These are phyloP conservation scores for Diachrysia chrysitis DNA, from an alignment of 2,888 invertebrate genomes.

Conservation along the genomic window DNA sequence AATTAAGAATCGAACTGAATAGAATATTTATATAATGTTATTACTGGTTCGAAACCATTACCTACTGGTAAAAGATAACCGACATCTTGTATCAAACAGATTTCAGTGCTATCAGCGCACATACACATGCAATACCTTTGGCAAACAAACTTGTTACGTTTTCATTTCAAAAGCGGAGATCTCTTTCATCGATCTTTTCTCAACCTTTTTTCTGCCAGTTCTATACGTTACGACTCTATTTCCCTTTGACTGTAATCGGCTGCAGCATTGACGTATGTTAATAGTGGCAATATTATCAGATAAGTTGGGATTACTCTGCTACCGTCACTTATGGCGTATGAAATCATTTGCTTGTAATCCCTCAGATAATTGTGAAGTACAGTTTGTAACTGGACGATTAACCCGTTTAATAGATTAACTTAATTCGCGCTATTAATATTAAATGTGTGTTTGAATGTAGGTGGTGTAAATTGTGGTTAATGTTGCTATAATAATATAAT, in stretches of 20 bases:
- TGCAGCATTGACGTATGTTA: constrained; percentile 61
- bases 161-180: neutral
- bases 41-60: no score
- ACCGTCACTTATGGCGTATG: constrained; percentile 44
- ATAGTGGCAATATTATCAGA: constrained; percentile 59
- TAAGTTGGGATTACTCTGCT: constrained; percentile 56
- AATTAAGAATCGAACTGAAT: no score
- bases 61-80: no score
- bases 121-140: no score
- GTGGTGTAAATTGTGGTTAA: constrained; percentile 2
- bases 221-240: constrained; percentile 16
- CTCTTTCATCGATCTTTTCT: neutral
- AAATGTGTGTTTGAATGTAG: constrained; percentile 10
- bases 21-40: no score
- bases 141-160: no score
- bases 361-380: constrained; percentile 39
- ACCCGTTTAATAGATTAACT: constrained; percentile 31
- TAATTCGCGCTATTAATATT: constrained; percentile 13
- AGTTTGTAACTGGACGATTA: constrained; percentile 48
- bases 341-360: constrained; percentile 59
- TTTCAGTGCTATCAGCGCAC: no score
- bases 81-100: no score
- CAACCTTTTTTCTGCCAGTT: neutral
- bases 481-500: neutral
- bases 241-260: constrained; percentile 56